Evolutionary conservation across 2,888 invertebrate genomes (phyloP).

Genomic region (Deilephila elpenor): DNA sequence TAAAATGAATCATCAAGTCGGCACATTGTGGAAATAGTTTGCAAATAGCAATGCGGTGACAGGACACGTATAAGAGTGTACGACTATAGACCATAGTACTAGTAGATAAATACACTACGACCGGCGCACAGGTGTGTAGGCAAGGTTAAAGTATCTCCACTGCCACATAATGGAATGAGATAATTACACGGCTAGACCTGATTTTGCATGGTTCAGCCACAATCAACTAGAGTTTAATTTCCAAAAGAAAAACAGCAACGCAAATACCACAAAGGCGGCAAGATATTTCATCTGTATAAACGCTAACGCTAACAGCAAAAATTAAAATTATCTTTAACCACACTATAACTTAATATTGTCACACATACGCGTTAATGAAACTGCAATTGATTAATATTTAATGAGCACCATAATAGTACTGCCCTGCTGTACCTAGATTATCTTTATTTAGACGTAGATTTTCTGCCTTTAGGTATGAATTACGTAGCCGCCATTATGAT

Average conservation of each 20-base stretch:
- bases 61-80: constrained; percentile 51
- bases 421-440: not conserved
- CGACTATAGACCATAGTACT: constrained; percentile 41
- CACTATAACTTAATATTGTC: not conserved
- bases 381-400: constrained; percentile 10
- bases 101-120: constrained; percentile 47
- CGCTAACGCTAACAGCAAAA: not conserved
- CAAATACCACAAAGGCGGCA: not conserved
- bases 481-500: not conserved
- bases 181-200: constrained; percentile 66
- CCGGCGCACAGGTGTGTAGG: constrained; percentile 62
- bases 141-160: constrained; percentile 71
- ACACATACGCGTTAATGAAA: not conserved
- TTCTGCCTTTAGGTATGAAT: not conserved
- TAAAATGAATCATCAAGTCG: constrained; percentile 56
- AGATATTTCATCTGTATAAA: not conserved
- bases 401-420: not conserved
- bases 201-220: constrained; percentile 53
- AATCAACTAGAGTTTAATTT: constrained; percentile 45
- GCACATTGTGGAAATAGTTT: constrained; percentile 49
- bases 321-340: not conserved
- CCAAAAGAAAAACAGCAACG: not conserved
- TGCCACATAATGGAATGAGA: constrained; percentile 60
- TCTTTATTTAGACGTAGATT: not conserved
- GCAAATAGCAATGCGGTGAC: constrained; percentile 60